Base-by-base conservation (phyloP, 2,797 vertebrate genomes). In the Arrhamphus sclerolepis region DNA sequence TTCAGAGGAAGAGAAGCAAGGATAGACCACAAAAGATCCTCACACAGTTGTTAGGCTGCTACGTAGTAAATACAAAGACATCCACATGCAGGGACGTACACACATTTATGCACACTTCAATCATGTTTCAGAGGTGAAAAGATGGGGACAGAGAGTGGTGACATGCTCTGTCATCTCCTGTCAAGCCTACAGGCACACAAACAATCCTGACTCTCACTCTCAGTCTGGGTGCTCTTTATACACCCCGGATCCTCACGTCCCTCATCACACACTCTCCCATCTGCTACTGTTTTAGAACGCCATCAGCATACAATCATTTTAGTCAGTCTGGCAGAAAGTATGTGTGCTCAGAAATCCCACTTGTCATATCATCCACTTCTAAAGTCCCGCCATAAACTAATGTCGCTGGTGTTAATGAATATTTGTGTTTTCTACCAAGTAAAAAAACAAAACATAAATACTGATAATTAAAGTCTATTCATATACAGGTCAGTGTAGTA, bases 251-350 rank as follows among this genome's bases (percentile, higher is more conserved):
- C 81, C 81, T 59, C 2, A 51, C 67, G 81, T 81, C 78, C 73
- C 77, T 73, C 54, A 77, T 85, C 78, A 44, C 78, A 60, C 71
- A 40, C 80, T 26, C 72, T 76, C 76, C 81, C 86, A 87, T 89
- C 84, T 87, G 87, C 62, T 87, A 71, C 64, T 72, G 64, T 72
- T 82, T 82, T 76, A 67, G 83, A 80, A 81, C 76, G 76, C 80
- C 72, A 80, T 82, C 66, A 62, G 87, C 22, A 46, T 50, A 77
- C 79, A 70, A 69, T 80, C 72, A 78, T 69, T 83, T 74, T 41
- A 78, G 66, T 77, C 62, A 40, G 48, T 13, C 66, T 75, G 82
- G 72, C 80, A 83, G 79, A 81, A 77, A 78, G 61, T 58, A 64
- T 78, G 72, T 67, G 56, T 16, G 50, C 63, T 31, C 59, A 79